Evolutionary conservation across 2,113 vertebrate species (phyloP), one percentile per base, ranked within the genome.

Genomic region (Todiramphus saurophagus): DNA sequence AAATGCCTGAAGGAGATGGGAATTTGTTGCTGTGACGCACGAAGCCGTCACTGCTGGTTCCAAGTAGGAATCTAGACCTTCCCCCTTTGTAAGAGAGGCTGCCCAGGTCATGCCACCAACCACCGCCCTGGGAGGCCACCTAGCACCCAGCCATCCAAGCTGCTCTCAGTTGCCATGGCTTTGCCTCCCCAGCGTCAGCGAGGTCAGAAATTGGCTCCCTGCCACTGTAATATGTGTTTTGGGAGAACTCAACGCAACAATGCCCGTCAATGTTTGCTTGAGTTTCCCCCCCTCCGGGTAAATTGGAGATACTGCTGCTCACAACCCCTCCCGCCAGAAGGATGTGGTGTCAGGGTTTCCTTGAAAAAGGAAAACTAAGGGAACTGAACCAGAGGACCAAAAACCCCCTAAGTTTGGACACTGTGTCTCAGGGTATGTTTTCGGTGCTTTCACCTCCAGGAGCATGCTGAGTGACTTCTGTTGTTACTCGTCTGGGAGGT

Each of bases 161-260:
- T 44, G 44, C 44, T 44, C 44, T 44, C 44, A 18, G 44, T 95
- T 95, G 88, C 83, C 66, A 69, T 90, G 93, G 92, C 72, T 96
- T 60, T 95, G 73, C 64, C 44, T 18, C 18, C 88, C 78, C 13
- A 7, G 79, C 19, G 43, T 33, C 30, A 59, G n/a, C 74, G 64
- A 92, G 86, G 83, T 89, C 94, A 90, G 88, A 44, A 64, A 9
- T 83, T 90, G 86, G 79, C 90, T 94, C 16, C 27, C 67, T 92
- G 87, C 85, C 92, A 72, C 39, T 2, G 5, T 5, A 46, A 0
- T 3, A 17, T 48, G 55, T 28, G 0, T 69, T 67, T 67, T 74
- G 85, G 4, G 21, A 95, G 82, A 84, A 60, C 9, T 16, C 12
- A 55, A 48, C 35, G 30, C 53, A 70, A 50, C 78, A 89, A 23